Conservation (phyloP, 2,888 invertebrate genomes). For the Dorcus hopei region DNA sequence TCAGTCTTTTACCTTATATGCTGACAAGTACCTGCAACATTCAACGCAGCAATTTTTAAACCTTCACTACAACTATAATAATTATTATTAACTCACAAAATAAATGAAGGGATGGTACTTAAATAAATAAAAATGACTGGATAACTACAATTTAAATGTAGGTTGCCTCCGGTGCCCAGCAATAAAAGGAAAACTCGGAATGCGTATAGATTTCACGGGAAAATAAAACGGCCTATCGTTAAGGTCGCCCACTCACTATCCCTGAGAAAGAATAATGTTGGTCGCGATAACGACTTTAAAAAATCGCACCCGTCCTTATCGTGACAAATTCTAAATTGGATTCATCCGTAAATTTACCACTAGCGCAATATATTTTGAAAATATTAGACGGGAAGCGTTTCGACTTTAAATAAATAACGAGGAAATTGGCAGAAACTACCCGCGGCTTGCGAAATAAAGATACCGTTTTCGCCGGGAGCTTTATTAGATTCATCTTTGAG, state of each 20-base stretch:
- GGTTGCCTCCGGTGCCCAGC: neutral
- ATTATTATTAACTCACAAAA: neutral
- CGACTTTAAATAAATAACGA: neutral
- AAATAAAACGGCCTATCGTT: neutral
- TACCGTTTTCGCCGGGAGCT: neutral
- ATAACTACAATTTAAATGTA: neutral
- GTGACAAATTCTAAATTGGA: neutral
- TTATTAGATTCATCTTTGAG: too few relatives aligned
- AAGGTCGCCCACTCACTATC: neutral
- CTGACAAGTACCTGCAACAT: neutral
- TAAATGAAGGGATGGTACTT: too few relatives aligned
- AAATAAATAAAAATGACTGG: neutral
- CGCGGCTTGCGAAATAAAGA: too few relatives aligned
- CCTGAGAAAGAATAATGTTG: neutral
- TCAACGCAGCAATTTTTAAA: too few relatives aligned
- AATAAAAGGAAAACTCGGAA: neutral
- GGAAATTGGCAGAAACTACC: too few relatives aligned
- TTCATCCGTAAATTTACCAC: neutral
- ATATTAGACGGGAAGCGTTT: neutral
- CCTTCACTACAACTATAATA: too few relatives aligned
- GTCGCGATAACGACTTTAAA: neutral
- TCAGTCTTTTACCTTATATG: constrained; percentile 18
- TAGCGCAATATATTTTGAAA: neutral
- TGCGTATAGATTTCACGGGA: neutral
- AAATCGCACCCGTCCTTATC: neutral